Evolutionary conservation across 2,797 vertebrate species (phyloP), one percentile per base, ranked within the genome.

Genomic region (Rhynchonycteris naso): DNA sequence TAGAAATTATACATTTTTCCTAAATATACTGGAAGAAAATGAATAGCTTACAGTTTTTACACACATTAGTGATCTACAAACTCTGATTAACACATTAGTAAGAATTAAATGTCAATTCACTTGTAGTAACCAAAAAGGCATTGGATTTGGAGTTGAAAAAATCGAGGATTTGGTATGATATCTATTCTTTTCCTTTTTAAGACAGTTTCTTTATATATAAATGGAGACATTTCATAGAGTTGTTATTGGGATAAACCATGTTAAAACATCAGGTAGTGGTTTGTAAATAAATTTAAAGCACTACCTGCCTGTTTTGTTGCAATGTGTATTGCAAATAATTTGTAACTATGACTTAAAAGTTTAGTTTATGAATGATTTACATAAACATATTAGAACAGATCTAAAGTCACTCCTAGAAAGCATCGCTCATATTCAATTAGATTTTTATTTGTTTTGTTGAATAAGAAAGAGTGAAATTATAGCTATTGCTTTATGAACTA

Each of bases 1-100:
- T 83, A 71, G 66, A 96, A 93, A 80, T 86, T 72, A 83, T 15
- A 69, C 4, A 65, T 92, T 91, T 94, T 94, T 72, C 22, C 26
- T 88, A 86, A 91, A 88, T 63, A 90, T 11, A 56, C 22, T 26
- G 26, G 56, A 94, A 88, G 24, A 95, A 30, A 92, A 90, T 71
- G 19, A 93, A 92, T 21, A 63, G 33, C 69, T 96, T 88, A 63
- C 5, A 76, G 28, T 66, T 78, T 72, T 72, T 87, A 80, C 6
- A 33, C 76, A 84, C 7, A 63, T 58, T 68, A 88, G 76, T 74
- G 13, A 43, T 93, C 15, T 35, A 72, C 7, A 66, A 69, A 4
- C 74, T 22, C 56, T 95, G 43, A 69, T 59, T 89, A 56, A 75
- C 21, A 61, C 28, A 83, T 76, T 76, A n/a, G 56, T 54, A 91